A percentile compares a stretch with the other conserved stretches of the same genome.
Conservation (phyloP, 2,888 invertebrate species). For the Lysandra coridon region DNA sequence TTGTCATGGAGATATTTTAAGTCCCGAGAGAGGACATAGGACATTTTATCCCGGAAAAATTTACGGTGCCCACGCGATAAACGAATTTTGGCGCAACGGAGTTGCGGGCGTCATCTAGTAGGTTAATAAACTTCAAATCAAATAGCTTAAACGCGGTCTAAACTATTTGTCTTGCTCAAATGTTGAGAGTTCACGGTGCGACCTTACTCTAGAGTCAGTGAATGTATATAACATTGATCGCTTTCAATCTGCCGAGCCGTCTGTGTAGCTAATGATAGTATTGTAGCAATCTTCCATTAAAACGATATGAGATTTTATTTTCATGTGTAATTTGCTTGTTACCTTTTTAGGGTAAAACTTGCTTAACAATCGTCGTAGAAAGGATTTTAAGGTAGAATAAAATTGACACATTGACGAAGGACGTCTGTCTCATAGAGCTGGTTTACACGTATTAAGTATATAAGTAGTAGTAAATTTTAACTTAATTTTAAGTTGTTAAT, state of each 20-base stretch:
- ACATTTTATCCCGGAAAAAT: no score
- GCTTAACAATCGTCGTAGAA: neutral
- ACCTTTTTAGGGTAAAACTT: neutral
- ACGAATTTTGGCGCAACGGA: no score
- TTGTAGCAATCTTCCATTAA: conserved; percentile 13
- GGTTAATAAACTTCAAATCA: neutral
- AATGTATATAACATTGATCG: neutral
- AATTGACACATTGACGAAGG: no score
- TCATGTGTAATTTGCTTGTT: neutral
- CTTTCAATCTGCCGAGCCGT: conserved; percentile 5
- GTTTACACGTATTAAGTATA: no score
- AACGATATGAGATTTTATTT: neutral
- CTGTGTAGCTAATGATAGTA: neutral
- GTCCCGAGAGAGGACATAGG: no score
- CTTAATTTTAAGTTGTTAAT: no score
- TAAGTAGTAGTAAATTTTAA: no score
- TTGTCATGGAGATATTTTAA: no score
- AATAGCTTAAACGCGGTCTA: neutral
- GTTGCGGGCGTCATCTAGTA: no score
- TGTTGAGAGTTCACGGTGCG: neutral
- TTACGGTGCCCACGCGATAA: no score
- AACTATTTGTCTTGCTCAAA: conserved; percentile 3
- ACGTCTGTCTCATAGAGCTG: no score
- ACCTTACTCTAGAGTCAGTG: neutral
- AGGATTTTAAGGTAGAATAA: neutral